Percentiles rank a stretch among this genome's conserved stretches.
Conservation (phyloP, 2,888 invertebrate genomes). For the Metalampra italica region DNA sequence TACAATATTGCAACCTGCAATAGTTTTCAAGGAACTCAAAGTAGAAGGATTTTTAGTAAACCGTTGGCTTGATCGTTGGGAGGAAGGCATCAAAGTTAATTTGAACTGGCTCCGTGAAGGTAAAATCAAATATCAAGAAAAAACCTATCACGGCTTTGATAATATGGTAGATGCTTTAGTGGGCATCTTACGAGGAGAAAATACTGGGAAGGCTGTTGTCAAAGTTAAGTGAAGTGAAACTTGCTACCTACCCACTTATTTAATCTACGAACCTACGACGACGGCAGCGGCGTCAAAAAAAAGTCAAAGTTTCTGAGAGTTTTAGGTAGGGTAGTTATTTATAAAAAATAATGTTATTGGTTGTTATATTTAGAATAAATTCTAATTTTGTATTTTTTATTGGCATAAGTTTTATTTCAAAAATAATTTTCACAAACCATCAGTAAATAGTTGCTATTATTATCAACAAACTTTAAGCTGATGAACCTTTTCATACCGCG, state of each 20-base stretch:
- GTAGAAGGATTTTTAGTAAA: constrained; percentile 82
- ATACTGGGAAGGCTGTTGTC: constrained; percentile 84
- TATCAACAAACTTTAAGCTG: too few relatives aligned
- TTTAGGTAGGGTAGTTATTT: too few relatives aligned
- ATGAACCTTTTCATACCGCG: too few relatives aligned
- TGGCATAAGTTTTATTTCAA: too few relatives aligned
- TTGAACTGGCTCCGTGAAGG: constrained; percentile 82
- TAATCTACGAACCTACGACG: too few relatives aligned
- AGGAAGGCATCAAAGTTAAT: constrained; percentile 81
- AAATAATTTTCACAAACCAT: too few relatives aligned
- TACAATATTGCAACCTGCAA: constrained; percentile 74
- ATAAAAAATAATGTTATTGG: too few relatives aligned
- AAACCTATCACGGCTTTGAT: constrained; percentile 84
- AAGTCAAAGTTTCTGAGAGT: too few relatives aligned
- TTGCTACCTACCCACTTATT: neutral
- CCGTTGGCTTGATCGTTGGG: constrained; percentile 79
- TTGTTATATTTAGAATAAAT: too few relatives aligned
- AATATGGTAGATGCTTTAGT: constrained; percentile 84
- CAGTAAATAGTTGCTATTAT: too few relatives aligned
- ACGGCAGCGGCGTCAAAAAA: too few relatives aligned
- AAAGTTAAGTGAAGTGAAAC: constrained; percentile 57
- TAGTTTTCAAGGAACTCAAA: constrained; percentile 81
- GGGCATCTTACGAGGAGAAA: constrained; percentile 81
- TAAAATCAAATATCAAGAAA: constrained; percentile 84
- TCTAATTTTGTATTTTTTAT: too few relatives aligned